Evolutionary conservation across 2,797 vertebrate species (phyloP).

Genomic region (Apogon hyalosoma): DNA sequence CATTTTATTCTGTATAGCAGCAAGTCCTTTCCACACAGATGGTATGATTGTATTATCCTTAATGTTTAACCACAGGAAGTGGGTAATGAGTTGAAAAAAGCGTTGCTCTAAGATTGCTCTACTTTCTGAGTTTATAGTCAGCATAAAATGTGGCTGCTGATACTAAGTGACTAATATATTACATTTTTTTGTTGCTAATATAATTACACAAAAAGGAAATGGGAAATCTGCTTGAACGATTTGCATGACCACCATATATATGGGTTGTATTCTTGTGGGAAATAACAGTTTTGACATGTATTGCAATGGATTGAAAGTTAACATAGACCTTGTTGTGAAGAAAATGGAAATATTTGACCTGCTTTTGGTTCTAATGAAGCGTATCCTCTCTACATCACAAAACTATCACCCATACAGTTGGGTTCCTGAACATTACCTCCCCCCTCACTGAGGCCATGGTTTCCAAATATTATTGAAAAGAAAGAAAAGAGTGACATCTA

Average conservation of each 20-base stretch:
- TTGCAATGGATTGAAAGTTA: neutral
- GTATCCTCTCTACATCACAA: constrained; percentile 29
- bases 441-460: neutral
- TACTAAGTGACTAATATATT: neutral
- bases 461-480: neutral
- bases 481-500: constrained; percentile 73
- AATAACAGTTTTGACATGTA: no score
- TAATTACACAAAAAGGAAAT: neutral
- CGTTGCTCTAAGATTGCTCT: constrained; percentile 32
- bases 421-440: constrained; percentile 4
- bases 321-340: neutral
- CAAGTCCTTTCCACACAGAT: constrained; percentile 62
- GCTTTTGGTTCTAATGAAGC: neutral
- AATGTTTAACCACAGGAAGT: constrained; percentile 52
- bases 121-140: constrained; percentile 39
- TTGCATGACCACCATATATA: no score
- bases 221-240: neutral
- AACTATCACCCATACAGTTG: constrained; percentile 36
- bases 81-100: constrained; percentile 51
- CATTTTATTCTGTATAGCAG: constrained; percentile 49
- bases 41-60: constrained; percentile 46
- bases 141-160: constrained; percentile 28
- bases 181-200: neutral
- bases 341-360: constrained; percentile 3
- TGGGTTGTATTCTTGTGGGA: no score